Conservation (phyloP, 2,113 vertebrate species). For the Takifugu bimaculatus region DNA sequence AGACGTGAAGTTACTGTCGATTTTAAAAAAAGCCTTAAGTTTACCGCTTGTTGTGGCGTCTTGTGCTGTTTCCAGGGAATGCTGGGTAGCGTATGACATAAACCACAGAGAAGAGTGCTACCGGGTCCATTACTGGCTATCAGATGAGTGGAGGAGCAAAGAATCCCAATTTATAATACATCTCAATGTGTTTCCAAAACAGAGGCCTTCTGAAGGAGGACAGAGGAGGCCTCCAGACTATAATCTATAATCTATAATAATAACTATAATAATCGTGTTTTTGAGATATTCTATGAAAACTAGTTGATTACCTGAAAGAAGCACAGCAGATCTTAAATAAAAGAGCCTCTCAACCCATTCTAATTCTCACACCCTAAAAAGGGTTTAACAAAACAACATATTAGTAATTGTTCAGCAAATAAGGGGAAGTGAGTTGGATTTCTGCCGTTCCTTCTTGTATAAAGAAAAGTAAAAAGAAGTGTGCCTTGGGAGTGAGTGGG, state of each 20-base stretch:
- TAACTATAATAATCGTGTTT: too few species aligned
- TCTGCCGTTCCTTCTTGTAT: not conserved
- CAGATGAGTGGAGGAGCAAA: conserved; percentile 47
- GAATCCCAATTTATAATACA: conserved; percentile 34
- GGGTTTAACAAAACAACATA: not conserved
- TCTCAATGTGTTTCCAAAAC: conserved; percentile 39
- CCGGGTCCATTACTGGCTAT: conserved; percentile 52
- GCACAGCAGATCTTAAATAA: too few species aligned
- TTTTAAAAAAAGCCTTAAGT: too few species aligned
- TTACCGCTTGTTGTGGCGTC: not conserved
- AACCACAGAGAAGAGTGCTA: conserved; percentile 35
- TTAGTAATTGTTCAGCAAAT: not conserved
- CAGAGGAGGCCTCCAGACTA: conserved; percentile 1
- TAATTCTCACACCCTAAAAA: too few species aligned
- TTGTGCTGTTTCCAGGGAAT: conserved; percentile 20
- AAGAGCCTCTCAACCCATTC: too few species aligned
- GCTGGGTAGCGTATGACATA: conserved; percentile 41
- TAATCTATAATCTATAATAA: too few species aligned
- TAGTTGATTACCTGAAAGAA: too few species aligned
- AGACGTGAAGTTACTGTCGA: conserved; percentile 9
- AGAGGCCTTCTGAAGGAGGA: conserved; percentile 20
- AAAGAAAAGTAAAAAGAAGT: not conserved
- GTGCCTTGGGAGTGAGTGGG: not conserved
- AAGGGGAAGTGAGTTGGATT: not conserved
- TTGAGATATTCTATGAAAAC: too few species aligned